Conservation (phyloP, 2,888 invertebrate genomes). For the Parthenolecanium corni region DNA sequence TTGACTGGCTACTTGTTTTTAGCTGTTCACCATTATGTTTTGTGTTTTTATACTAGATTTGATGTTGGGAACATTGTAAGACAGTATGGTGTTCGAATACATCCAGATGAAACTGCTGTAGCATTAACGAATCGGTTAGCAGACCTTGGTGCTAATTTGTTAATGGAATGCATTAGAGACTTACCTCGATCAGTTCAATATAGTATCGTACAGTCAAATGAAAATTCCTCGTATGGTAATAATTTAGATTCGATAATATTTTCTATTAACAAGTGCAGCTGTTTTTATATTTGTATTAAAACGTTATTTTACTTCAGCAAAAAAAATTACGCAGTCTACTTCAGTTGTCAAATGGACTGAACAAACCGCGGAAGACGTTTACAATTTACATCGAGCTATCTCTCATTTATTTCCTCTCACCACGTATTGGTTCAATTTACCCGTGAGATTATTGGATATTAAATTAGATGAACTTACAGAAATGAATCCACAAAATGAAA, state of each 20-base stretch:
- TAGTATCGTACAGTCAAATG: slow-evolving; percentile 49
- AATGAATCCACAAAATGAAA: slow-evolving; percentile 3
- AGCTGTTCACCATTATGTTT: neutral
- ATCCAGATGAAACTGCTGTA: slow-evolving; percentile 48
- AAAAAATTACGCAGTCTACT: slow-evolving; percentile 53
- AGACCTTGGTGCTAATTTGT: slow-evolving; percentile 53
- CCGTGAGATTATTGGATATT: slow-evolving; percentile 53
- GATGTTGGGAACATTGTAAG: slow-evolving; percentile 55
- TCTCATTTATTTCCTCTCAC: slow-evolving; percentile 50
- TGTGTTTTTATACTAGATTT: slow-evolving; percentile 43
- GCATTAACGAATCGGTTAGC: slow-evolving; percentile 55
- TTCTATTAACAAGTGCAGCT: neutral
- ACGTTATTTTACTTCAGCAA: slow-evolving; percentile 45
- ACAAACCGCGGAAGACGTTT: slow-evolving; percentile 52
- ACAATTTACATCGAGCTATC: slow-evolving; percentile 59
- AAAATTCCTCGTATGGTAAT: slow-evolving; percentile 57
- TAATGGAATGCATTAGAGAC: slow-evolving; percentile 50
- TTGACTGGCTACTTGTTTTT: neutral
- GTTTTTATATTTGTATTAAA: slow-evolving; percentile 17
- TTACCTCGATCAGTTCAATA: slow-evolving; percentile 49
- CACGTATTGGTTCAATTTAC: slow-evolving; percentile 49
- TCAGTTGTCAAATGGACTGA: slow-evolving; percentile 54
- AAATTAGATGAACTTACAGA: slow-evolving; percentile 36
- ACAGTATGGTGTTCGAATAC: slow-evolving; percentile 34
- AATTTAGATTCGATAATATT: slow-evolving; percentile 11